These are phyloP conservation scores for Hirtodrosophila trivittata DNA, from an alignment of 2,888 invertebrate genomes.

Conservation along the genomic window DNA sequence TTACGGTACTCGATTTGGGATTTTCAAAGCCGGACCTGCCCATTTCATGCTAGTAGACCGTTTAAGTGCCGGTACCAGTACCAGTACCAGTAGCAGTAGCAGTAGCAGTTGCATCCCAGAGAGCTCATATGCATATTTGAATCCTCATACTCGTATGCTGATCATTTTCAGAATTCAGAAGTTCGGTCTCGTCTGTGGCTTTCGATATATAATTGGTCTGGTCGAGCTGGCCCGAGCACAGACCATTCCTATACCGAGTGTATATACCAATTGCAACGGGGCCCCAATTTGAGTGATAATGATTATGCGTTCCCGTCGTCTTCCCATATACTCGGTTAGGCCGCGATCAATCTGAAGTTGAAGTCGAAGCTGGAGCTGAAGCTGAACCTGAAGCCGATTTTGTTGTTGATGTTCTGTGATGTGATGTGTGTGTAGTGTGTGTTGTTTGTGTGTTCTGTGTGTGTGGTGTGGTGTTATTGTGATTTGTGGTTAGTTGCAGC, in stretches of 20 bases:
- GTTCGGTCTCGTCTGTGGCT: conserved; percentile 36
- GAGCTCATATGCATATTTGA: conserved; percentile 56
- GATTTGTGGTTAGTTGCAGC: conserved; percentile 77
- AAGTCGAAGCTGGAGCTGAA: too few species aligned
- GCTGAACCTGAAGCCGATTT: conserved; percentile 9
- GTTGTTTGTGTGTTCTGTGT: conserved; percentile 12
- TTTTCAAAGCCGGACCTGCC: conserved; percentile 47
- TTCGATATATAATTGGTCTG: conserved; percentile 57
- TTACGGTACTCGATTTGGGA: conserved; percentile 65
- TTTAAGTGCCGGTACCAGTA: conserved; percentile 47
- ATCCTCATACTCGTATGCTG: conserved; percentile 14
- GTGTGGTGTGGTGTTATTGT: conserved; percentile 63
- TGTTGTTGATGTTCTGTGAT: conserved; percentile 15
- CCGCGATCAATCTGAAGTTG: conserved; percentile 7
- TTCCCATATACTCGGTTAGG: conserved; percentile 50
- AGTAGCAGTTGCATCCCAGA: not conserved
- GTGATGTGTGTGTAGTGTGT: conserved; percentile 3
- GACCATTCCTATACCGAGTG: not conserved
- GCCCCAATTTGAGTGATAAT: conserved; percentile 74
- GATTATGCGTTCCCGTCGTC: conserved; percentile 68
- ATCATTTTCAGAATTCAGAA: conserved; percentile 30
- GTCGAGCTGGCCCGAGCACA: conserved; percentile 30
- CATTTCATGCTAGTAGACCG: conserved; percentile 67
- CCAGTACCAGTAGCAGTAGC: too few species aligned
- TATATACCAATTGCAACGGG: conserved; percentile 48